Percentiles rank a stretch among this genome's conserved stretches.
phyloP scores from a whole-genome alignment of 2,113 vertebrate species.

The Odocoileus virginianus region DNA sequence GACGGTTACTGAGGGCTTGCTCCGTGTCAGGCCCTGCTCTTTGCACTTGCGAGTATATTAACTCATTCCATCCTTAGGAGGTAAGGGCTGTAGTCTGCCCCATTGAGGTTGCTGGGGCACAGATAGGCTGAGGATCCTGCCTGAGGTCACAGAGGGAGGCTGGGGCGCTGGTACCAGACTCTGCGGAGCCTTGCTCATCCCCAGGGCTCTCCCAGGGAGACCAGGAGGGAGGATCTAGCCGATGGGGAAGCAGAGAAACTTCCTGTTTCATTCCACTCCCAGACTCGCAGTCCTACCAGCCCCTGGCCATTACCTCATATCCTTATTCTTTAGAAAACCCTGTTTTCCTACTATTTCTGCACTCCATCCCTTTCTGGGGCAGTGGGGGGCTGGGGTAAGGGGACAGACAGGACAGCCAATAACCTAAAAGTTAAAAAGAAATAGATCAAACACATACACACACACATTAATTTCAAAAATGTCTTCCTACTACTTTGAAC shows the following conservation, averaged over 20 bases:
- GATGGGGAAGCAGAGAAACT: not conserved
- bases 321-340: not conserved
- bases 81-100: not conserved
- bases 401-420: not conserved
- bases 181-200: not conserved
- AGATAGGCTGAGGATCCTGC: not conserved
- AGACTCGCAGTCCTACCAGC: not conserved
- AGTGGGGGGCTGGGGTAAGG: not conserved
- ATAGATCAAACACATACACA: not conserved
- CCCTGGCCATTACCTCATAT: not conserved
- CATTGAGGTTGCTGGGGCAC: not conserved
- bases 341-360: not conserved
- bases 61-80: not conserved
- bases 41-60: accelerated
- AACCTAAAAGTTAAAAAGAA: not conserved
- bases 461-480: not conserved
- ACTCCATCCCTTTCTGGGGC: not conserved
- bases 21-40: not conserved
- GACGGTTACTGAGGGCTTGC: accelerated
- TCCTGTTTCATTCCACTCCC: not conserved
- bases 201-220: not conserved
- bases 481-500: not conserved
- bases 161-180: not conserved
- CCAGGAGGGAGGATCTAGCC: too few relatives aligned
- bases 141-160: not conserved